phyloP scores from a whole-genome alignment of 2,113 vertebrate species.

The Nothobranchius kuhntae region DNA sequence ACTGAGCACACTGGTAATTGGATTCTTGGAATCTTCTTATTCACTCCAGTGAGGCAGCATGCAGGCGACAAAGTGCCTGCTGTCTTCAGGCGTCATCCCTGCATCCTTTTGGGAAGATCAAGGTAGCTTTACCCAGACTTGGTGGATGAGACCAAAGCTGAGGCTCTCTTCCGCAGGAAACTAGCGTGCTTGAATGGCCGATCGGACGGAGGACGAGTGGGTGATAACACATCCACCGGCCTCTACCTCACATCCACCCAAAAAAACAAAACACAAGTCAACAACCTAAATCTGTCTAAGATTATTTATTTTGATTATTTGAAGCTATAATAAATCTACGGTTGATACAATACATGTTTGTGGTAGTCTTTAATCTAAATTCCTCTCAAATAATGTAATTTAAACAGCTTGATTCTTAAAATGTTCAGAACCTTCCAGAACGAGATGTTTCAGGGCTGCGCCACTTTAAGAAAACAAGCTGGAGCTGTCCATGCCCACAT shows the following conservation, averaged over 20 bases:
- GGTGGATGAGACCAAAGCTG: constrained; percentile 53
- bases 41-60: constrained; percentile 61
- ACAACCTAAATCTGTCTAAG: constrained; percentile 23
- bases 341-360: no score
- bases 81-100: constrained; percentile 57
- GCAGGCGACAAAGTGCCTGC: constrained; percentile 67
- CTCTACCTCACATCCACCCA: constrained; percentile 4
- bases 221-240: constrained; percentile 26
- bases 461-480: no score
- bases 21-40: constrained; percentile 76
- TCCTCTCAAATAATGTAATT: no score
- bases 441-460: no score
- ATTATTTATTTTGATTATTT: no score
- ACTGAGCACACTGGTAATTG: constrained; percentile 69
- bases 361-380: no score
- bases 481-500: no score
- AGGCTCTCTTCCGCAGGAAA: constrained; percentile 42
- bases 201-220: constrained; percentile 24
- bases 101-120: constrained; percentile 63
- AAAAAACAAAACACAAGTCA: constrained; percentile 21
- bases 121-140: constrained; percentile 59
- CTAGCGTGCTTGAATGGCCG: constrained; percentile 34
- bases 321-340: no score
- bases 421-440: no score
- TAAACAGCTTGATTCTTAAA: no score